A percentile compares a stretch with the other conserved stretches of the same genome.
phyloP scores from a whole-genome alignment of 1,140 invertebrate species.

The Radopholus similis region DNA sequence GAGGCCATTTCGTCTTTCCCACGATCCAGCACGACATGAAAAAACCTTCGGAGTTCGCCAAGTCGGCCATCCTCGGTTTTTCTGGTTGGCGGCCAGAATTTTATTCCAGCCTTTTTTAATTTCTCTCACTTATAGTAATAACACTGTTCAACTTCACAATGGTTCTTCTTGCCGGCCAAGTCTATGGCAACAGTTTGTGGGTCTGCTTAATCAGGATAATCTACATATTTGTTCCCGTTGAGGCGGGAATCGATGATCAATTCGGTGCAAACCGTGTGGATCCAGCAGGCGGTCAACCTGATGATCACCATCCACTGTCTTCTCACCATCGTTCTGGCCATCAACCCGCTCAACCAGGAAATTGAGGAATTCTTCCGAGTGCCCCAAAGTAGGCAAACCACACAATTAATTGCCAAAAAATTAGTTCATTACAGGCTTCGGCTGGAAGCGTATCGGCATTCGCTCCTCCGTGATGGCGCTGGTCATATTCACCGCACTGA shows the following conservation, averaged over 20 bases:
- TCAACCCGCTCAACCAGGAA: slow-evolving; percentile 60
- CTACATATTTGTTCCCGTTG: too few species aligned
- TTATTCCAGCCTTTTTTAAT: too few species aligned
- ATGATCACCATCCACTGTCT: slow-evolving; percentile 60
- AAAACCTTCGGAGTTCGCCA: slow-evolving; percentile 52
- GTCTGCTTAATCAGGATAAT: too few species aligned
- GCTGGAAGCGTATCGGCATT: slow-evolving; percentile 71
- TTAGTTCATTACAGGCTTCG: slow-evolving; percentile 69
- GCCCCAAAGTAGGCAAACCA: slow-evolving; percentile 39
- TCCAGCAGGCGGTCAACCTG: slow-evolving; percentile 56
- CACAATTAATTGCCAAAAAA: not conserved
- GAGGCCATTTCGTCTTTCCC: slow-evolving; percentile 62
- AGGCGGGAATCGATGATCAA: slow-evolving; percentile 42
- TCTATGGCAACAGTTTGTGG: slow-evolving; percentile 45
- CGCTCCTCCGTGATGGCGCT: slow-evolving; percentile 71
- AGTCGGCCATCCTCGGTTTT: slow-evolving; percentile 28
- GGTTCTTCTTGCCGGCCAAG: slow-evolving; percentile 36
- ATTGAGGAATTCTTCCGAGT: slow-evolving; percentile 54
- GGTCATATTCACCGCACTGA: slow-evolving; percentile 74
- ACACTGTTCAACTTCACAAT: slow-evolving; percentile 42
- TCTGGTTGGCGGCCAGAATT: too few species aligned
- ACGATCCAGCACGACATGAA: slow-evolving; percentile 61
- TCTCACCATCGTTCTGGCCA: slow-evolving; percentile 46
- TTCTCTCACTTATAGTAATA: slow-evolving; percentile 41
- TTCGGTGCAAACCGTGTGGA: slow-evolving; percentile 46